Conservation (phyloP, 1,140 invertebrate species). For the Pseudomyrmex flavicornis region DNA sequence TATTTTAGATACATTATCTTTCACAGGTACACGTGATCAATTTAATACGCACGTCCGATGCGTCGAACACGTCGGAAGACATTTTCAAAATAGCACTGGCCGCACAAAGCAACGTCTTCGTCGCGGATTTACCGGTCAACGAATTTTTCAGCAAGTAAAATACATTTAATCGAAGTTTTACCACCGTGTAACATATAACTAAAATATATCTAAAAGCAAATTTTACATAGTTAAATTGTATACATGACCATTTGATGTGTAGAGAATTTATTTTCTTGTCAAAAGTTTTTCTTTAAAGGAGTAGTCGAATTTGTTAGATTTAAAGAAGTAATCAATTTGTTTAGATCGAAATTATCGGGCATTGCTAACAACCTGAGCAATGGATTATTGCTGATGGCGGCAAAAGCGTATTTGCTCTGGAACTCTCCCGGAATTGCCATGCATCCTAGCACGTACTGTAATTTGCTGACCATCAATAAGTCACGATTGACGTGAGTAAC, state of each 20-base stretch:
- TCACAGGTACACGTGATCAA: conserved; percentile 76
- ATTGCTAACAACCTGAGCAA: conserved; percentile 61
- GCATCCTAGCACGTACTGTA: conserved; percentile 66
- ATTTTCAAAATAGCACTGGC: conserved; percentile 47
- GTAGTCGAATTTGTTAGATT: too few relatives aligned
- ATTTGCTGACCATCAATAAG: conserved; percentile 47
- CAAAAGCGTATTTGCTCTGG: conserved; percentile 77
- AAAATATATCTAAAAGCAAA: too few relatives aligned
- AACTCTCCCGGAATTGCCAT: conserved; percentile 75
- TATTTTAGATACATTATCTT: not conserved
- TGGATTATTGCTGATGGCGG: conserved; percentile 74
- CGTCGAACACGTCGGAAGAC: conserved; percentile 39
- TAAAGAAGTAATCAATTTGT: not conserved
- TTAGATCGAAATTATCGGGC: conserved; percentile 69
- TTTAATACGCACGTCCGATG: conserved; percentile 58
- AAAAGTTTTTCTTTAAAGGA: not conserved
- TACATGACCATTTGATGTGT: too few relatives aligned
- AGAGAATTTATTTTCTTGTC: too few relatives aligned
- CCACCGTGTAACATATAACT: too few relatives aligned
- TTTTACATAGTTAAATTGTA: too few relatives aligned
- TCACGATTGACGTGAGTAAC: conserved; percentile 63
- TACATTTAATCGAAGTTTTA: too few relatives aligned
- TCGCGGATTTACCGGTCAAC: conserved; percentile 65
- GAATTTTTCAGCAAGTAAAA: conserved; percentile 76
- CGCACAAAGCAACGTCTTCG: conserved; percentile 66